Conservation (phyloP, 1,140 invertebrate species). For the Zaprionus vittiger region DNA sequence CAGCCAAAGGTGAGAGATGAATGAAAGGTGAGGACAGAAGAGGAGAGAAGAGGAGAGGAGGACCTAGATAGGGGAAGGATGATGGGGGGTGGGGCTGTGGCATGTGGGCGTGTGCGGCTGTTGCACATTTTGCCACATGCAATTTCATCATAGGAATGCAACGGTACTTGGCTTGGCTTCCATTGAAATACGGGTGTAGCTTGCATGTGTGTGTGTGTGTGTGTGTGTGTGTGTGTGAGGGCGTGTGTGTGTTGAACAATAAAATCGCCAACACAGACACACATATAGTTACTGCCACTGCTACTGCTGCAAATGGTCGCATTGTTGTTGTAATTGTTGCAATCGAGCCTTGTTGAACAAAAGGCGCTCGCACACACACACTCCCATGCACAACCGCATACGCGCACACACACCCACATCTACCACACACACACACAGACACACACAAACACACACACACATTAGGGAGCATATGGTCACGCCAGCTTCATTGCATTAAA, state of each 20-base stretch:
- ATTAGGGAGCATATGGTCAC: conserved; percentile 27
- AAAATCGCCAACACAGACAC: conserved; percentile 24
- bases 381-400: conserved; percentile 14
- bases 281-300: conserved; percentile 43
- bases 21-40: background rate
- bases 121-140: conserved; percentile 75
- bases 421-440: conserved; percentile 5
- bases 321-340: conserved; percentile 80
- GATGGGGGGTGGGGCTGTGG: background rate
- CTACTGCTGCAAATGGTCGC: conserved; percentile 52
- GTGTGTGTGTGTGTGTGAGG: background rate
- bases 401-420: conserved; percentile 5
- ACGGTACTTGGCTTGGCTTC: conserved; percentile 42
- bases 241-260: conserved; percentile 34
- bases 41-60: background rate
- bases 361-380: conserved; percentile 29
- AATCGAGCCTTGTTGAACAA: conserved; percentile 74
- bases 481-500: conserved; percentile 34
- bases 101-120: conserved; percentile 51
- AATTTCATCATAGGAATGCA: conserved; percentile 55
- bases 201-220: conserved; percentile 13
- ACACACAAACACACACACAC: conserved; percentile 12
- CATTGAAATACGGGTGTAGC: conserved; percentile 69
- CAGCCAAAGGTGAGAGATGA: conserved; percentile 8
- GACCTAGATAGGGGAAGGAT: background rate